Conservation (phyloP, 2,797 vertebrate genomes). For the Pangasius mekongensis region DNA sequence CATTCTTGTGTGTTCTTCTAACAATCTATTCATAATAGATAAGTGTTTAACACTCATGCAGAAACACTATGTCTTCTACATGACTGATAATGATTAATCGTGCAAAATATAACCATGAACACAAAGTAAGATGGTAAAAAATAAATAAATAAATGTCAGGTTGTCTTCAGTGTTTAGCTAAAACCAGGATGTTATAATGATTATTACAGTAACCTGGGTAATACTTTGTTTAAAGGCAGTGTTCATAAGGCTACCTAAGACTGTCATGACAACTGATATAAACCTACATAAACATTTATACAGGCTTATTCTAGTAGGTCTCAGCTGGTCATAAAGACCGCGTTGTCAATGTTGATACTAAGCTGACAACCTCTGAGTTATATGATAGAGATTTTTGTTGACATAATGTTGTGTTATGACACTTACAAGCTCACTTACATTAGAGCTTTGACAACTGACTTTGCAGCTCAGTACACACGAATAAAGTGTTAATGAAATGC, state of each 20-base stretch:
- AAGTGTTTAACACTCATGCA: not conserved
- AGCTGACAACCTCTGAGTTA: not conserved
- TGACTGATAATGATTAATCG: not conserved
- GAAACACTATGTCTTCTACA: not conserved
- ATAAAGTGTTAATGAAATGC: not conserved
- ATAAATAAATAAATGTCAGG: not conserved
- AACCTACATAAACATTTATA: not conserved
- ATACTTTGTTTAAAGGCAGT: not conserved
- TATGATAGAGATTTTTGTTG: not conserved
- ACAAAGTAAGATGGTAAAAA: not conserved
- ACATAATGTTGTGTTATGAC: not conserved
- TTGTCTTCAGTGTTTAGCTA: not conserved
- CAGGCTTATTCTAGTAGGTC: not conserved
- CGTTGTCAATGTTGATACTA: not conserved
- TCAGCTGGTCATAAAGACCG: not conserved
- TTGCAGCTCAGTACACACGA: not conserved
- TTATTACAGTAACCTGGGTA: not conserved
- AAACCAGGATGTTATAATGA: not conserved
- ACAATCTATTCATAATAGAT: slow-evolving; percentile 1
- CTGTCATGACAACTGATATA: not conserved
- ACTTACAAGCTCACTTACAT: not conserved
- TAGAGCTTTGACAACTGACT: not conserved
- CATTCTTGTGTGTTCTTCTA: not conserved
- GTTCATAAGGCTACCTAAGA: not conserved
- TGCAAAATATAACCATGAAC: not conserved